A percentile compares a stretch with the other conserved stretches of the same genome.
Conservation (phyloP, 2,113 vertebrate species). For the Platycercus adscitus region DNA sequence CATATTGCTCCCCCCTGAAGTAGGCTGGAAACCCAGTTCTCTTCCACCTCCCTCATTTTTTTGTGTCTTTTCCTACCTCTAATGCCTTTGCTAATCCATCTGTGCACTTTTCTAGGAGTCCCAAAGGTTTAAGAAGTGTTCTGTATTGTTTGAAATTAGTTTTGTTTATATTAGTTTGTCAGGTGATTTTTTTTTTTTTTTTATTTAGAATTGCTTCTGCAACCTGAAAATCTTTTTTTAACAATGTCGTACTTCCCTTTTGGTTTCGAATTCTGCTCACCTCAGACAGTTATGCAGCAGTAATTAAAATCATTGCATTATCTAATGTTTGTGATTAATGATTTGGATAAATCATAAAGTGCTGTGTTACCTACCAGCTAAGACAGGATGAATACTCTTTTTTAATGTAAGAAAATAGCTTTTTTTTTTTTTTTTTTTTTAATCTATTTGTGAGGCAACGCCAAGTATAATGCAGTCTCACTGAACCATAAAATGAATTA, state of each 20-base stretch:
- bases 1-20: not conserved
- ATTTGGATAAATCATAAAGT: not conserved
- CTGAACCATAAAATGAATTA: not conserved
- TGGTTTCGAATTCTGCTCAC: not conserved
- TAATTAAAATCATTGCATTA: not conserved
- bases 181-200: not conserved
- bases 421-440: not conserved
- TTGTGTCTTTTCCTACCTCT: not conserved
- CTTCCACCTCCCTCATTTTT: not conserved
- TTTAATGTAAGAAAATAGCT: not conserved
- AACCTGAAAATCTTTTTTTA: not conserved
- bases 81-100: not conserved
- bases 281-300: not conserved
- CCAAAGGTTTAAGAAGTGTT: not conserved
- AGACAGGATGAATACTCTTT: not conserved
- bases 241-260: not conserved
- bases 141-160: not conserved
- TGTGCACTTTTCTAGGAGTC: not conserved
- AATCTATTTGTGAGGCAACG: not conserved
- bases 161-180: not conserved
- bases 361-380: rapidly evolving
- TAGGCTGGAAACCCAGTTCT: not conserved
- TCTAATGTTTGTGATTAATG: not conserved
- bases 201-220: not conserved
- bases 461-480: not conserved